Conservation (phyloP, 2,888 invertebrate species). For the Miltochrista miniata region DNA sequence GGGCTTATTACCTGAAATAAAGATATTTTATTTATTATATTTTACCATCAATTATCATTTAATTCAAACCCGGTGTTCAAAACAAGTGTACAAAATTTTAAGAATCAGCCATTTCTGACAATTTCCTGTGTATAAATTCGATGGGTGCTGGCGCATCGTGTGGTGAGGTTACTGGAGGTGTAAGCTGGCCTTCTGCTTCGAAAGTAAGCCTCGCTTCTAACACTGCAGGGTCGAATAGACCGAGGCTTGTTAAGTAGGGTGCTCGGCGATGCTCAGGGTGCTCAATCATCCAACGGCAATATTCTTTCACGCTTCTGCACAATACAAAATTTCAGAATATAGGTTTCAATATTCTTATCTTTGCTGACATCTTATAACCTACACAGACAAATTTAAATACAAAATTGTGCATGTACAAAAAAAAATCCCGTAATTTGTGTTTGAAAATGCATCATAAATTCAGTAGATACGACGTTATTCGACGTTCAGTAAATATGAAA, state of each 20-base stretch:
- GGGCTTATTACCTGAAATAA: too few species aligned
- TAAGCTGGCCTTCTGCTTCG: slow-evolving; percentile 47
- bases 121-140: slow-evolving; percentile 57
- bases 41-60: too few species aligned
- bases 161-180: slow-evolving; percentile 28
- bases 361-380: too few species aligned
- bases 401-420: too few species aligned
- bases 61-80: too few species aligned
- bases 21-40: too few species aligned
- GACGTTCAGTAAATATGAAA: too few species aligned
- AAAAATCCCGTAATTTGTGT: too few species aligned
- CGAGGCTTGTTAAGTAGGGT: slow-evolving; percentile 78
- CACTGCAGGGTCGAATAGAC: slow-evolving; percentile 76
- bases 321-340: background rate
- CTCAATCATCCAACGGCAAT: slow-evolving; percentile 81
- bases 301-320: slow-evolving; percentile 83
- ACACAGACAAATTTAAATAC: too few species aligned
- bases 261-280: slow-evolving; percentile 81
- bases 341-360: too few species aligned
- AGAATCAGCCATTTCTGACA: slow-evolving; percentile 63
- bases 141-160: slow-evolving; percentile 54
- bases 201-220: slow-evolving; percentile 64
- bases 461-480: too few species aligned
- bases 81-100: background rate
- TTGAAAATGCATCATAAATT: too few species aligned